Base-by-base conservation (phyloP, 2,113 vertebrate species). In the Lanius collurio region DNA sequence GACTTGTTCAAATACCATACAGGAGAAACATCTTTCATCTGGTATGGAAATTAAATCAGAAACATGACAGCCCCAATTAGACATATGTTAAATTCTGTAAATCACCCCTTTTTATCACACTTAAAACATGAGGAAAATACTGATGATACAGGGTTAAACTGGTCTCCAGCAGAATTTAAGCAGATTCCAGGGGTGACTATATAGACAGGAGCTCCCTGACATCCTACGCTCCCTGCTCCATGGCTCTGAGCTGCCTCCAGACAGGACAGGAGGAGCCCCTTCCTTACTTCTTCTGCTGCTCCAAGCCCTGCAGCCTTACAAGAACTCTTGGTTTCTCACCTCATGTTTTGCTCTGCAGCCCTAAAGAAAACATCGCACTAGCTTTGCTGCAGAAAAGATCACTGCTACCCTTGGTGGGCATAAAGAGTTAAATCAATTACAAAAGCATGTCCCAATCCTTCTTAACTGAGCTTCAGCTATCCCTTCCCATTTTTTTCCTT, bases 371-470 rank as follows among this genome's bases (percentile, higher is more conserved):
- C 24, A 50, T 18, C 19, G 1, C 46, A 39, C 65, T 80, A 73
- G 47, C 75, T 90, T 37, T 70, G 55, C 78, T 74, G 69, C 67
- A 90, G 75, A 56, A 92, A 57, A 83, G 37, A 80, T 15, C 75
- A 65, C 82, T 74, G 60, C 47, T 64, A 67, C 47, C 41, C 35
- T 55, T 52, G 15, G n/a, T 18, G 4, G 16, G 31, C 64, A 83
- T 39, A 88, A 97, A 88, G 82, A 95, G 76, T 96, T 92, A 95
- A 94, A 83, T 68, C 64, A 87, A 75, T 74, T 88, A 78, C 26
- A 77, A 90, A 82, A 80, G 53, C 26, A 42, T 46, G 35, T 70
- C 30, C n/a, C 27, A 85, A 16, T 6, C 24, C 33, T 39, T 71
- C 62, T 71, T 78, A 88, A 44, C 73, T 73, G 47, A 73, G 68